Evolutionary conservation across 1,140 invertebrate genomes (phyloP).

Genomic region (Melanaphis sacchari): DNA sequence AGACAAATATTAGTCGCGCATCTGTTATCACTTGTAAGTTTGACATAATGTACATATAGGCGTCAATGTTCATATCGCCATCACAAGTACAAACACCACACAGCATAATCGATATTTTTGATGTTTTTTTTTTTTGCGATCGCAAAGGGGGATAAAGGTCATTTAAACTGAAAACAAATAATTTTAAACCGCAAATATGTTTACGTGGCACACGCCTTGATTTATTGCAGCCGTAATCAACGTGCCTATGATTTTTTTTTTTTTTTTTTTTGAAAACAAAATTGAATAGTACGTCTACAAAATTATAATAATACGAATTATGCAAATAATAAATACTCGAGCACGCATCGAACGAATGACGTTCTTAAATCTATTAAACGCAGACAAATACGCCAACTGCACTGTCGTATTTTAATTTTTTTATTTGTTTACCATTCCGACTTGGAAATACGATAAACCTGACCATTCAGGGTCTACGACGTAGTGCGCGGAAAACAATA

Average conservation of each 20-base stretch:
- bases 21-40: neutral
- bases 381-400: neutral
- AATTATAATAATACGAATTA: neutral
- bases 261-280: neutral
- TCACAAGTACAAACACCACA: neutral
- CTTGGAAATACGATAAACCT: constrained; percentile 11
- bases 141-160: no score
- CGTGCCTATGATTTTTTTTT: neutral
- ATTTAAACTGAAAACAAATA: neutral
- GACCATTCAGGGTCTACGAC: neutral
- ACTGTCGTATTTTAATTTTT: neutral
- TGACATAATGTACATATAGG: neutral
- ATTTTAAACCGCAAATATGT: neutral
- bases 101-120: neutral
- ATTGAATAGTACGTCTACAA: neutral
- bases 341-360: neutral
- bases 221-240: neutral
- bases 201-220: neutral
- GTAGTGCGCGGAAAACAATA: neutral
- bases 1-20: neutral
- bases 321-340: neutral
- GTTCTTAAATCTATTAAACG: neutral
- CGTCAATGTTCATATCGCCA: neutral
- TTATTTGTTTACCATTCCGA: neutral
- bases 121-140: neutral